Evolutionary conservation across 2,888 invertebrate species (phyloP).

Genomic region (Ophraella communa): DNA sequence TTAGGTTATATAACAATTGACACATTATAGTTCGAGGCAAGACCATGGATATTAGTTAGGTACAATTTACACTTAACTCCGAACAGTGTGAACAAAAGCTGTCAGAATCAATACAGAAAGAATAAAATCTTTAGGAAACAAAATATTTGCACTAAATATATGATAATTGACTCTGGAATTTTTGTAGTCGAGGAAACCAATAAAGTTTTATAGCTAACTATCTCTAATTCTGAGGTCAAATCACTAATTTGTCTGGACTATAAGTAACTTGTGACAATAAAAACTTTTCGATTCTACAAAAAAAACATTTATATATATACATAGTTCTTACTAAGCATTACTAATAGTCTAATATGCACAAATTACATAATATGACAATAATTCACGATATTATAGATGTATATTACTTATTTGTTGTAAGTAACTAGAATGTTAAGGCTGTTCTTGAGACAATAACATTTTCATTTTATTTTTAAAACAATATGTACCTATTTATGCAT

Average conservation of each 20-base stretch:
- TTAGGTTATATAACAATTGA: too few species aligned
- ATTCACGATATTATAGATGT: constrained; percentile 41
- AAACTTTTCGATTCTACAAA: neutral
- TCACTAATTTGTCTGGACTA: neutral
- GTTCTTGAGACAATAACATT: constrained; percentile 18
- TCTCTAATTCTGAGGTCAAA: neutral
- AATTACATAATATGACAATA: constrained; percentile 46
- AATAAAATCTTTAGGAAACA: too few species aligned
- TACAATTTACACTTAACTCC: too few species aligned
- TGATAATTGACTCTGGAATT: too few species aligned
- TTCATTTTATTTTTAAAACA: neutral
- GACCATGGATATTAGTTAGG: too few species aligned
- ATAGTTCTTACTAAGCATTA: constrained; percentile 2
- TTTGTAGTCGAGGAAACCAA: too few species aligned
- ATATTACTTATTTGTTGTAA: constrained; percentile 27
- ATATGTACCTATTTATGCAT: neutral
- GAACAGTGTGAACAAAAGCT: too few species aligned
- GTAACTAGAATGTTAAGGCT: constrained; percentile 18
- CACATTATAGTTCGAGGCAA: too few species aligned
- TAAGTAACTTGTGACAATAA: constrained; percentile 13
- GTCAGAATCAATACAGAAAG: too few species aligned
- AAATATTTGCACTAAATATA: too few species aligned
- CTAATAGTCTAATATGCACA: constrained; percentile 43
- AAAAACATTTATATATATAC: constrained; percentile 1
- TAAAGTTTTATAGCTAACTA: too few species aligned